Base-by-base conservation (phyloP, 2,888 invertebrate genomes). In the Scaptomyza tumidula region DNA sequence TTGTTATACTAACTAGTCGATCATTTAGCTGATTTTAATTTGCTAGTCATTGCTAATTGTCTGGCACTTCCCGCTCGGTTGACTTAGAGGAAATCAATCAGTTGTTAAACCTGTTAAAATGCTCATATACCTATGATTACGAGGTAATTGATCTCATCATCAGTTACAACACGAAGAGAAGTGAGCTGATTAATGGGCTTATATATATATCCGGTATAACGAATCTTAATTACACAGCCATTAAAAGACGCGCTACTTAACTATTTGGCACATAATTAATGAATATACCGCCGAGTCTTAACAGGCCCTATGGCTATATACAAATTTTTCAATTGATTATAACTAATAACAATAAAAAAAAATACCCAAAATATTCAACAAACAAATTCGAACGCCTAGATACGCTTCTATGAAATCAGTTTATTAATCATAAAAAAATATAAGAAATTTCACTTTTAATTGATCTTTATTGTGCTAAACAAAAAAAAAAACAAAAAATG, bases 151-250 rank as follows among this genome's bases (percentile, higher is more conserved):
- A 46, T 39, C 58, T 63, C 61, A 63, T 64, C 71, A 49, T 19
- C 19, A 19, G 37, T 61, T 66, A 69, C 65, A 71, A 71, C 65
- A 69, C 68, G 61, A 79, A 61, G 33, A 48, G 3, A 24, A 24
- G n/a, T n/a, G 67, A 62, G 24, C 54, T 66, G 66, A 56, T 78
- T 86, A 83, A 85, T 83, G 70, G 52, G 71, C 70, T 65, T 71
- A 41, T 41, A 41, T 80, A 83, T 88, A 41, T 80, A 83, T 88
- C 76, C 86, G 88, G 78, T 75, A 67, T 80, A 78, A 65, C 88
- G 71, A 88, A 84, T 84, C 75, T 75, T 88, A 87, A 84, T 86
- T 78, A 80, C 61, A 71, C 72, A 68, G 59, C 62, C 68, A 78
- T 83, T 77, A 35, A 58, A 71, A 58, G 75, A 70, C 83, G 83